Base-by-base conservation (phyloP, 2,888 invertebrate genomes). In the Agonum fuliginosum region DNA sequence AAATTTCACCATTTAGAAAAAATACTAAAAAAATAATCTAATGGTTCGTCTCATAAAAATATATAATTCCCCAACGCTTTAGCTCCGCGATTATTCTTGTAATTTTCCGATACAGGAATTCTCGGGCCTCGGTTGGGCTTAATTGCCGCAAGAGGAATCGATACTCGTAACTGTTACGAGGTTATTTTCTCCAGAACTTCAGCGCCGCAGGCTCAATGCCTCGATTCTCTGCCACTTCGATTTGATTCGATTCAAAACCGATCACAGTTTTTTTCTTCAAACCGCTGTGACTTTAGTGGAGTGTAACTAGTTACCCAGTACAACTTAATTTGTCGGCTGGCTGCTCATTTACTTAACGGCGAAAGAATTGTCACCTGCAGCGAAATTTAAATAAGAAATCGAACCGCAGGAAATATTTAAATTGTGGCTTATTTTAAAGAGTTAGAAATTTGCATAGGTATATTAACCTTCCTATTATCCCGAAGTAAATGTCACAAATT, bases 121-220 rank as follows among this genome's bases (percentile, higher is more conserved):
- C n/a, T n/a, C n/a, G n/a, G n/a, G n/a, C n/a, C n/a, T 37, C 37
- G 37, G 37, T n/a, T 37, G 37, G 37, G 37, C 37, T 37, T 37
- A 37, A 37, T 37, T 37, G 37, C 37, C 37, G 37, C 37, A 12
- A n/a, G 37, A 37, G 12, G 37, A 37, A 37, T 37, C 37, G 37
- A 37, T 37, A 37, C 37, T 1, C 10, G 37, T 37, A 37, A 37
- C 37, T 37, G 37, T 37, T 37, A n/a, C 37, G 37, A 37, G 37
- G 37, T 37, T 37, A 37, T 37, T 37, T 37, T 37, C 37, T 37
- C 37, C 37, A 37, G 37, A 37, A 12, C 37, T 37, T 37, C 37
- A 12, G 1, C 12, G 37, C n/a, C 12, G 37, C 10, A 37, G 37
- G 37, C n/a, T 37, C 12, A 12, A 37, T 12, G 10, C 37, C n/a